Percentiles rank a stretch among this genome's conserved stretches.
Conservation (phyloP, 2,797 vertebrate species). For the Rhinichthys osculus region DNA sequence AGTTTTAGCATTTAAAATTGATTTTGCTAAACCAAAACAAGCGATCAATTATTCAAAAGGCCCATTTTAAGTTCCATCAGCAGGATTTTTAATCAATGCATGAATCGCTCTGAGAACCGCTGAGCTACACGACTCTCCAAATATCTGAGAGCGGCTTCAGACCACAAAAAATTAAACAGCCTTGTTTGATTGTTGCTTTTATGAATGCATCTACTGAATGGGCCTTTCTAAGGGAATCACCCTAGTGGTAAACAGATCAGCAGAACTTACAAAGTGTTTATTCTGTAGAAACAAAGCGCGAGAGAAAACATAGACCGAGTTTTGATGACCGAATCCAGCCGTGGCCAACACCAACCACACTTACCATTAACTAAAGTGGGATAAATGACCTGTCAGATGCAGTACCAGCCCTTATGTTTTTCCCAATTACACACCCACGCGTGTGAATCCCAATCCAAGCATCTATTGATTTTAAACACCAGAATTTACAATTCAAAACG, state of each 20-base stretch:
- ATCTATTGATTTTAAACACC: conserved; percentile 62
- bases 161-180: not conserved
- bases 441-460: conserved; percentile 33
- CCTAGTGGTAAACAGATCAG: not conserved
- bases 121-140: not conserved
- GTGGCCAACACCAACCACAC: conserved; percentile 81
- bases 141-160: not conserved
- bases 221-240: not conserved
- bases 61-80: not conserved
- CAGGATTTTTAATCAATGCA: not conserved
- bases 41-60: not conserved
- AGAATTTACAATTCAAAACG: conserved; percentile 71
- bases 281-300: conserved; percentile 8
- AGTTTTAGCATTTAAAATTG: not conserved
- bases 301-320: conserved; percentile 44
- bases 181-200: conserved; percentile 5
- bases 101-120: not conserved
- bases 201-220: not conserved
- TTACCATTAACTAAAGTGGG: conserved; percentile 91
- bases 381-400: conserved; percentile 93
- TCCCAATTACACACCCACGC: conserved; percentile 83
- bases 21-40: not conserved
- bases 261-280: conserved; percentile 17
- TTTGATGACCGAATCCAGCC: conserved; percentile 82
- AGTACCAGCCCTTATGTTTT: conserved; percentile 90